phyloP scores from a whole-genome alignment of 2,113 vertebrate genomes.

The Platysteira castanea region DNA sequence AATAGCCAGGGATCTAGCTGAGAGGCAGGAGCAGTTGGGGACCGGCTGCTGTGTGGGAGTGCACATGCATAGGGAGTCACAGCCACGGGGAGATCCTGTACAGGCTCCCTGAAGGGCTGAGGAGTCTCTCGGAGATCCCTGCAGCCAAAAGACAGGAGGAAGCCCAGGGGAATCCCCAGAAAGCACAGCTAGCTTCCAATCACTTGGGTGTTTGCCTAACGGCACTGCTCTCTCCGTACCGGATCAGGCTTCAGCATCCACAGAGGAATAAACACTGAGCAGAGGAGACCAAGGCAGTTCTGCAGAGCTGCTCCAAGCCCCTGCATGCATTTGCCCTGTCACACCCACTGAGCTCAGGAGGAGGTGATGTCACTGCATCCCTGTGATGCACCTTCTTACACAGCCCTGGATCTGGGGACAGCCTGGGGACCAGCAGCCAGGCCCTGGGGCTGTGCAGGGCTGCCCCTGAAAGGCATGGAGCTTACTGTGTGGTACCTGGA shows the following conservation, averaged over 20 bases:
- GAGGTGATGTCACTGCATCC: neutral
- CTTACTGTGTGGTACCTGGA: neutral
- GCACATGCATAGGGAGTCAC: neutral
- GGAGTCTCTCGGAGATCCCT: neutral
- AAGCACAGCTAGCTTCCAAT: neutral
- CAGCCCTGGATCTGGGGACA: neutral
- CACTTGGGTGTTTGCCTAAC: neutral
- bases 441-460: neutral
- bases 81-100: neutral
- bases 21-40: conserved; percentile 26
- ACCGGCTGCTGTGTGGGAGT: conserved; percentile 18
- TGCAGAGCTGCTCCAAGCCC: neutral
- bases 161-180: conserved; percentile 12
- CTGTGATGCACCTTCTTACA: neutral
- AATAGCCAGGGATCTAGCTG: conserved; percentile 4
- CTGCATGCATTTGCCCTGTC: neutral
- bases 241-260: neutral
- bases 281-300: neutral
- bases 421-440: neutral
- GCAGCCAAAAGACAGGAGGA: neutral
- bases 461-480: neutral
- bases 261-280: neutral
- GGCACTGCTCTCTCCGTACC: neutral
- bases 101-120: neutral
- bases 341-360: neutral